Evolutionary conservation across 2,888 invertebrate species (phyloP), one percentile per base, ranked within the genome.

Genomic region (Eupithecia subumbrata): DNA sequence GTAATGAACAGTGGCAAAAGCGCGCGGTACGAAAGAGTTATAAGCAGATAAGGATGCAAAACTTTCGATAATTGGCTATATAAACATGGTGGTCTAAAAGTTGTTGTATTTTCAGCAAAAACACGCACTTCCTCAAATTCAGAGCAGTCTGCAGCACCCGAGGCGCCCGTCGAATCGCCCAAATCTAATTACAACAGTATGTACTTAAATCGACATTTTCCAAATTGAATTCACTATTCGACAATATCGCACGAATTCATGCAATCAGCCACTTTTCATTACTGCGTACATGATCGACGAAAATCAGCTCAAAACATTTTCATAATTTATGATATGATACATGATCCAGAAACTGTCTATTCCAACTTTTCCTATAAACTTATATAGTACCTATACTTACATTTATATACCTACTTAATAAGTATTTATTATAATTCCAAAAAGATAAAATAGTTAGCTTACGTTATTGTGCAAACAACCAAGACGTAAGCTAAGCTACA

Each of bases 161-260:
- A 90, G 48, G 83, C 84, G 37, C 85, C 88, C 30, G 86, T 87
- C 22, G 94, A 93, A 43, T 88, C 91, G 37, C 88, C 87, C 73
- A 94, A 94, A 83, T 88, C 91, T 73, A 90, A 82, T 80, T 91
- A 85, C 85, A 92, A 85, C 85, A 92, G 94, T 93, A 85, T 90
- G 92, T 89, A 73, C 73, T 69, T 12, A 52, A 64, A 30, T 22
- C 16, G 37, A 48, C 66, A 66, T 72, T 73, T 52, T 72, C 70
- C 74, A 43, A 74, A 76, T 69, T 75, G 2, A 63, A 14, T 25
- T 8, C 63, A 73, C 30, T 34, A 30, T 60, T 43, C 45, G 12
- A 22, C 37, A 71, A 69, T 22, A 68, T 2, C 25, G 68, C 68
- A 68, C 22, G 30, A 16, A 14, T 34, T 45, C 66, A 67, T 52